Evolutionary conservation across 2,888 invertebrate species (phyloP).

Genomic region (Leptothorax acervorum): DNA sequence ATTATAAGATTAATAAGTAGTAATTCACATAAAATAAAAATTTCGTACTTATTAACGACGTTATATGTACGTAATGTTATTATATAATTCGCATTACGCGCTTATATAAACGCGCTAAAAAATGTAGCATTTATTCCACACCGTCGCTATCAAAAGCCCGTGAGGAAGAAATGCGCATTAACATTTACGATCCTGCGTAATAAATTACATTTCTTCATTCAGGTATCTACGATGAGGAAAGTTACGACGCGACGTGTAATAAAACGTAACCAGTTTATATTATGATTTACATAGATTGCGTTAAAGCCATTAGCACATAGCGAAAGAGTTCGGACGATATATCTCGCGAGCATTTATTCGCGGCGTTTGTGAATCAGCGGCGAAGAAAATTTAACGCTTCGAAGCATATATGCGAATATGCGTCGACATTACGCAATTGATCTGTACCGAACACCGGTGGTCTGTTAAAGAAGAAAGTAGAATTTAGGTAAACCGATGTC

Average conservation of each 20-base stretch:
- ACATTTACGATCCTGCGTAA: slow-evolving; percentile 49
- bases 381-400: slow-evolving; percentile 16
- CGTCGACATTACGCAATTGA: slow-evolving; percentile 9
- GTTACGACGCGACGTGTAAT: slow-evolving; percentile 51
- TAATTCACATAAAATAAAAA: neutral
- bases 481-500: slow-evolving; percentile 9
- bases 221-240: slow-evolving; percentile 38
- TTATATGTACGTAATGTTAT: neutral
- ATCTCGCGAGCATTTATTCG: slow-evolving; percentile 25
- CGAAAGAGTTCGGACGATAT: slow-evolving; percentile 31
- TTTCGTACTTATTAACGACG: neutral
- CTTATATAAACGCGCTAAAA: neutral
- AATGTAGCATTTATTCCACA: neutral
- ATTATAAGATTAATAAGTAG: slow-evolving; percentile 9
- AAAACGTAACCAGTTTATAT: slow-evolving; percentile 57
- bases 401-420: neutral
- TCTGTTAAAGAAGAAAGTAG: neutral
- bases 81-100: neutral
- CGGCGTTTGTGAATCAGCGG: slow-evolving; percentile 5
- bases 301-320: slow-evolving; percentile 49
- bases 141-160: neutral
- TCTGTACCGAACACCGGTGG: neutral
- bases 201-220: slow-evolving; percentile 53
- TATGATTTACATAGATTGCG: slow-evolving; percentile 50
- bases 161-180: neutral